phyloP scores from a whole-genome alignment of 2,797 vertebrate species.

The Xenops minutus region DNA sequence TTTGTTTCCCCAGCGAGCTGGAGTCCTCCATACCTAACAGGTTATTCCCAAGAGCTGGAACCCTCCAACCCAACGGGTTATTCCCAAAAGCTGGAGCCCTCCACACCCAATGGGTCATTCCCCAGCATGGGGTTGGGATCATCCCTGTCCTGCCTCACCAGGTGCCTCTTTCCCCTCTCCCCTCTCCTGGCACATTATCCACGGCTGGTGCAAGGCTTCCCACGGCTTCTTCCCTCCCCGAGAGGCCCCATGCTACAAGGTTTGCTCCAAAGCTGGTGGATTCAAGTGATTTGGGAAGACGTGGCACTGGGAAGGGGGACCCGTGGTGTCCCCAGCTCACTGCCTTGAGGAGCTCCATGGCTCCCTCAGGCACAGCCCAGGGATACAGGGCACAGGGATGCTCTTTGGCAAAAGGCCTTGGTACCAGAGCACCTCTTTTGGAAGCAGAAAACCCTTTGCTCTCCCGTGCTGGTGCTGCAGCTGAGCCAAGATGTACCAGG shows the following conservation, averaged over 20 bases:
- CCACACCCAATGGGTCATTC: neutral
- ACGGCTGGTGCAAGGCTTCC: fast-evolving
- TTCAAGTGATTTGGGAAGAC: neutral
- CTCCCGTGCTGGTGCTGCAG: neutral
- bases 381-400: neutral
- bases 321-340: fast-evolving
- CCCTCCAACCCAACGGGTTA: neutral
- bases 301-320: neutral
- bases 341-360: neutral
- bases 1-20: neutral
- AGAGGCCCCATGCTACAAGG: fast-evolving
- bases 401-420: neutral
- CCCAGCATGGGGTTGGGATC: neutral
- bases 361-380: neutral
- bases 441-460: neutral
- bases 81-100: neutral
- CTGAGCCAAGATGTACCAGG: fast-evolving
- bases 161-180: neutral
- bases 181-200: neutral
- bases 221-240: fast-evolving
- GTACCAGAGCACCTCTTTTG: neutral
- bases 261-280: neutral
- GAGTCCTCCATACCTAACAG: neutral
- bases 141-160: neutral
- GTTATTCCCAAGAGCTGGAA: neutral